Evolutionary conservation across 1,140 invertebrate species (phyloP), one percentile per base, ranked within the genome.

Genomic region (Drosophila pseudoananassae): DNA sequence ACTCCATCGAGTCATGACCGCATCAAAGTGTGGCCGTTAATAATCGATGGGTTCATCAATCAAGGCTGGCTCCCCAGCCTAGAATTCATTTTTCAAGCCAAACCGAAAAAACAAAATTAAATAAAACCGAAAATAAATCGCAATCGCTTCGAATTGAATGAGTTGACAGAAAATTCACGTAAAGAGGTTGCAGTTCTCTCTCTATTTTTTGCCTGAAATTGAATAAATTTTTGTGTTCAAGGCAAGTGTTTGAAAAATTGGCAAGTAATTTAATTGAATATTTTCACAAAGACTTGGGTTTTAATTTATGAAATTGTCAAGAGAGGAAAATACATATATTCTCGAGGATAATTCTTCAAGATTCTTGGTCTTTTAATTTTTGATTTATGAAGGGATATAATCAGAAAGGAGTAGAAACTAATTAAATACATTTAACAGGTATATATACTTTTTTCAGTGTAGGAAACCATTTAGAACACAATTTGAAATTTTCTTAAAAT

Each of bases 1-100:
- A 55, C 15, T 63, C 63, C 45, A 66, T 61, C 63, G 59, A 64
- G 59, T 45, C 63, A 66, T 66, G 63, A 61, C 61, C 57, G 25
- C 61, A 50, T 61, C 61, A 65, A 66, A 68, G 46, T 54, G n/a
- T 15, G 60, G 45, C 60, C 31, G 53, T 68, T 64, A 66, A 66
- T 66, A 66, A 66, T 66, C 63, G 63, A 66, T 51, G 58, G 58
- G 63, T 66, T 66, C 63, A 66, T 69, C 65, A 69, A 69, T 69
- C 65, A 68, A 25, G 31, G 4, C 40, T 6, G 9, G 33, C 8
- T 10, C 20, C 2, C 23, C 57, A 7, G 59, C 27, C 46, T 65
- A 66, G 61, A 14, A 27, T 45, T 46, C 47, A 65, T 68, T 65
- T 65, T 68, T 54, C 59, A 46, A 31, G 12, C 2, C 8, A 27